phyloP scores from a whole-genome alignment of 2,888 invertebrate genomes.

The Ochropleura plecta region DNA sequence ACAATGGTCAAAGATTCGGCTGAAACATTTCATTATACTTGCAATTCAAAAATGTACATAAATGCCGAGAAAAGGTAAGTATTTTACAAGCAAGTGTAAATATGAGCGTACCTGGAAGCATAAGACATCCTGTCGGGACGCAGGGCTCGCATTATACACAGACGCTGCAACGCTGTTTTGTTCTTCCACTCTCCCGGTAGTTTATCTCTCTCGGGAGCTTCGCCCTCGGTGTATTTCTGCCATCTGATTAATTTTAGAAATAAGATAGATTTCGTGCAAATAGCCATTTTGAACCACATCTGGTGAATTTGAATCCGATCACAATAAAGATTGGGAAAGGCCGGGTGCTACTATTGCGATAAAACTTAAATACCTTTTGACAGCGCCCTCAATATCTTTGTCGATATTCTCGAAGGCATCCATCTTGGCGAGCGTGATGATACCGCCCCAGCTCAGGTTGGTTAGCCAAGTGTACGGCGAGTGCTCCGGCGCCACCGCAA shows the following conservation, averaged over 20 bases:
- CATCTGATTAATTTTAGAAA: slow-evolving; percentile 90
- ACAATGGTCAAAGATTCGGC: neutral
- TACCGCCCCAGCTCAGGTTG: slow-evolving; percentile 95
- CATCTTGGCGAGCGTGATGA: slow-evolving; percentile 94
- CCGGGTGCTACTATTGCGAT: neutral
- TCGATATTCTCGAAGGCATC: slow-evolving; percentile 96
- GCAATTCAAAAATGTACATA: too few species aligned
- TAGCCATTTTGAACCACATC: neutral
- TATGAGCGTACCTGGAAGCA: slow-evolving; percentile 92
- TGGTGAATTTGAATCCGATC: neutral
- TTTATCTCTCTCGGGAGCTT: slow-evolving; percentile 98
- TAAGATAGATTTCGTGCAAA: neutral
- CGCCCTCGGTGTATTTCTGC: slow-evolving; percentile 97
- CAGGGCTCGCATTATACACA: slow-evolving; percentile 98
- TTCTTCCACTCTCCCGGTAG: slow-evolving; percentile 99
- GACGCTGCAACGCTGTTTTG: slow-evolving; percentile 95
- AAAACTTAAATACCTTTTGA: slow-evolving; percentile 90
- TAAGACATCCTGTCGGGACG: slow-evolving; percentile 98
- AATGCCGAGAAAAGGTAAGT: neutral
- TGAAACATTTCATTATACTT: neutral
- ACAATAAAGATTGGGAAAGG: neutral
- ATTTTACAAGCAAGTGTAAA: neutral
- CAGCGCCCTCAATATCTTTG: slow-evolving; percentile 97
- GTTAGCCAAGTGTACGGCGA: slow-evolving; percentile 96
- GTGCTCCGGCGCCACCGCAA: slow-evolving; percentile 93